A percentile compares a stretch with the other conserved stretches of the same genome.
These are phyloP conservation scores for Craterocephalus amniculus DNA, from an alignment of 2,797 vertebrate species.

Conservation along the genomic window DNA sequence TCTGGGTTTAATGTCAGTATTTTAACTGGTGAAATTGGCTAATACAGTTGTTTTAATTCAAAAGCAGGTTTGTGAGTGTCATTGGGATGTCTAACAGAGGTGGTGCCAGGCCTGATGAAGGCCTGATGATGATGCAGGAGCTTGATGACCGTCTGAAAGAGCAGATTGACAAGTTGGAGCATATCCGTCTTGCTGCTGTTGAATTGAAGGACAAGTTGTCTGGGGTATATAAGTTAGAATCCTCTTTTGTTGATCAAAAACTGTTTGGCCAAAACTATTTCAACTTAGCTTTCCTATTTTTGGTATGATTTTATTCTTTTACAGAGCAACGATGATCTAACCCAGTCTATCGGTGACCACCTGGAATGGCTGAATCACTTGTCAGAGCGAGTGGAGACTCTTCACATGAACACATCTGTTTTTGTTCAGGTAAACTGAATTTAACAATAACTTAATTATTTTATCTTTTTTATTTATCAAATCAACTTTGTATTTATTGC, in stretches of 20 bases:
- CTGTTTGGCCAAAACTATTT: background rate
- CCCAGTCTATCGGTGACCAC: constrained; percentile 78
- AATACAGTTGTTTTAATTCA: background rate
- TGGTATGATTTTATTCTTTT: constrained; percentile 2
- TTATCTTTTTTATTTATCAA: background rate
- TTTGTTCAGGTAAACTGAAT: constrained; percentile 80
- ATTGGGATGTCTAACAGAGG: constrained; percentile 68
- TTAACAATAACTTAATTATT: background rate
- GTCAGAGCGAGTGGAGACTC: constrained; percentile 80
- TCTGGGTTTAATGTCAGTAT: background rate
- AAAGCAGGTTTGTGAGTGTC: constrained; percentile 12
- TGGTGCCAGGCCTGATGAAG: constrained; percentile 66
- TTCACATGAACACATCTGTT: constrained; percentile 82
- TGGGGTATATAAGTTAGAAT: constrained; percentile 54
- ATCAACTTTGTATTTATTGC: too few species aligned
- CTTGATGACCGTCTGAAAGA: constrained; percentile 84
- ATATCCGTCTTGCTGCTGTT: constrained; percentile 76
- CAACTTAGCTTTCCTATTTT: background rate
- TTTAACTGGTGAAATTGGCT: background rate
- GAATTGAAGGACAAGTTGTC: constrained; percentile 78
- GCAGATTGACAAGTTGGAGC: constrained; percentile 85
- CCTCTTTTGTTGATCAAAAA: background rate
- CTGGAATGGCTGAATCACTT: constrained; percentile 80
- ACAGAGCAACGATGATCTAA: constrained; percentile 75
- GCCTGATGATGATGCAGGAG: constrained; percentile 86